Evolutionary conservation across 2,888 invertebrate genomes (phyloP), one percentile per base, ranked within the genome.

Genomic region (Cantharis rustica): DNA sequence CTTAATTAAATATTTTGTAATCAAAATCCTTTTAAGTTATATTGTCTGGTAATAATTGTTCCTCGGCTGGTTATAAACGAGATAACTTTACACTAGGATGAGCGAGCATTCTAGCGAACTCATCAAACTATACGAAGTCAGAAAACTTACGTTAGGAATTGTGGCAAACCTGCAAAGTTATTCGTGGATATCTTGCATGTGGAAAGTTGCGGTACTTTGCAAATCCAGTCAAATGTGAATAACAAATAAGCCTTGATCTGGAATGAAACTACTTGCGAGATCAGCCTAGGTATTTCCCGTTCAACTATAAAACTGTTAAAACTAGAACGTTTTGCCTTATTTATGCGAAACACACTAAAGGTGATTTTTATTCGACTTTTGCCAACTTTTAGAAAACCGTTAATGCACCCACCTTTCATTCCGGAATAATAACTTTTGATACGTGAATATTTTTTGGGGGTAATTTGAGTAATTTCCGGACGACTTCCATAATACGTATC

Each of bases 181-280:
- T 81, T 82, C 84, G 82, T 82, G 84, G 84, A 84, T 83, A 84
- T 84, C 83, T 81, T 81, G 82, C 82, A 82, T 81, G 83, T 81
- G 83, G 83, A 84, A 84, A 83, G 83, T 83, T 83, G 83, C 81
- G 83, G 83, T 83, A 85, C 84, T 86, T 86, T 85, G 83, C 84
- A 82, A 83, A 84, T 84, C 83, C 85, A 85, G 83, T 84, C 84
- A 84, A 82, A 84, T 84, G 85, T 84, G 85, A 85, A 85, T 84
- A 84, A 84, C 84, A 85, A 85, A 85, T 84, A 84, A 84, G 82
- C 82, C 81, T 77, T 81, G 82, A 82, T 81, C 83, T 80, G 80
- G 81, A 82, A 83, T 82, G 84, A 84, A 84, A 84, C 84, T 83
- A 82, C 79, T 79, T 78, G 80, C 82, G 82, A 83, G 82, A 83